A percentile compares a stretch with the other conserved stretches of the same genome.
phyloP scores from a whole-genome alignment of 2,888 invertebrate species.

The Cenopis cana region DNA sequence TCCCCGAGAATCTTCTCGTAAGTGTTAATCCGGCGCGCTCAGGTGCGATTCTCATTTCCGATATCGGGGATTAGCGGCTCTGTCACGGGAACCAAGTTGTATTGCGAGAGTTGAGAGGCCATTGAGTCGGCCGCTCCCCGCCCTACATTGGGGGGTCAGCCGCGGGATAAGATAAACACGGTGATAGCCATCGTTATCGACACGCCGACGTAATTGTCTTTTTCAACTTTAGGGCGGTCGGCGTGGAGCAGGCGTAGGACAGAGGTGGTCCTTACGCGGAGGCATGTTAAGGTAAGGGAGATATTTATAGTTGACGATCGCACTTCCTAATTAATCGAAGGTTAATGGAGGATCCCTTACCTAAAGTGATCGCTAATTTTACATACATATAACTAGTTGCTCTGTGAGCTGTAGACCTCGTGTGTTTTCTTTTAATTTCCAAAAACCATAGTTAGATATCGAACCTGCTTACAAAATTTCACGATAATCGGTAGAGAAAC shows the following conservation, averaged over 20 bases:
- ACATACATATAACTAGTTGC: too few relatives aligned
- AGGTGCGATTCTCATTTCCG: conserved; percentile 30
- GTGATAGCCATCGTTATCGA: conserved; percentile 41
- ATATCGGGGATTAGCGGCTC: conserved; percentile 28
- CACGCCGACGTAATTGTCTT: conserved; percentile 42
- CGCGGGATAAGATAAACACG: conserved; percentile 41
- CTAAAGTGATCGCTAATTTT: conserved; percentile 13
- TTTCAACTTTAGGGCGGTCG: conserved; percentile 19
- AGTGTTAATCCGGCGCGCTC: conserved; percentile 25
- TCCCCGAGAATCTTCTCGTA: conserved; percentile 10
- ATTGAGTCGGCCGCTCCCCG: conserved; percentile 23
- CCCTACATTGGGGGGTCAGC: conserved; percentile 41
- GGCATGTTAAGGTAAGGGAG: neutral
- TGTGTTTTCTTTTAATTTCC: too few relatives aligned
- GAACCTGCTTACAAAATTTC: too few relatives aligned
- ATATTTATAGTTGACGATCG: neutral
- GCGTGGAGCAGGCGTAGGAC: neutral
- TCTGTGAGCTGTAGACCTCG: too few relatives aligned
- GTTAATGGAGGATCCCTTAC: neutral
- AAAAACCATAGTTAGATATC: too few relatives aligned
- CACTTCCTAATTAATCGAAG: conserved; percentile 5
- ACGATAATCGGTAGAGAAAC: too few relatives aligned
- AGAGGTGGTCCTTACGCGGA: neutral
- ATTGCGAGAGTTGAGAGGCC: conserved; percentile 29
- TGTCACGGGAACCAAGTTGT: conserved; percentile 21